Evolutionary conservation across 2,113 vertebrate genomes (phyloP).

Genomic region (Zosterops hypoxanthus): DNA sequence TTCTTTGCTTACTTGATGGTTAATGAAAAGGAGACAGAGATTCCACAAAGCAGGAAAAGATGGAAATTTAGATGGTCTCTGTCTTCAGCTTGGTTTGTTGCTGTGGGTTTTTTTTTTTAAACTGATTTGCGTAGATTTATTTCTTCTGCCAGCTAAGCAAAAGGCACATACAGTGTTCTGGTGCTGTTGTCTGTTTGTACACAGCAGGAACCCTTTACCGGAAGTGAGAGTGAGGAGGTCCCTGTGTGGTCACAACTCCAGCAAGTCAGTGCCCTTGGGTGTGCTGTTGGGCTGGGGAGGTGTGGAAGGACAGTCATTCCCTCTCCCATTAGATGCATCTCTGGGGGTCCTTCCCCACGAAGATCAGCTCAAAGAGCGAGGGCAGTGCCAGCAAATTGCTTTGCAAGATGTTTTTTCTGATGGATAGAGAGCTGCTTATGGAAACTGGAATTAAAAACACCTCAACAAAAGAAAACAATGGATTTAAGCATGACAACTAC

Average conservation of each 20-base stretch:
- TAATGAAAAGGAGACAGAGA: not conserved
- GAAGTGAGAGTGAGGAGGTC: not conserved
- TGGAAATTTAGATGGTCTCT: not conserved
- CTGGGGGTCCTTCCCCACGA: not conserved
- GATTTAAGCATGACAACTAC: not conserved
- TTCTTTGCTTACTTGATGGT: not conserved
- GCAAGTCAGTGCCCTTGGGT: not conserved
- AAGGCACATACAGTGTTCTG: not conserved
- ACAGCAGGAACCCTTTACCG: not conserved
- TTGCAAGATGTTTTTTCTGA: not conserved
- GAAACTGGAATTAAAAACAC: not conserved
- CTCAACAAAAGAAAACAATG: not conserved
- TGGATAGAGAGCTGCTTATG: not conserved
- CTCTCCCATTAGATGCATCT: not conserved
- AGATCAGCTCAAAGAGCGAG: not conserved
- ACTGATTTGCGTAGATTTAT: not conserved
- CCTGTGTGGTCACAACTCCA: not conserved
- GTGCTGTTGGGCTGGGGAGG: accelerated
- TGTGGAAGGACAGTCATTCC: not conserved
- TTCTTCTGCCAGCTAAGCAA: not conserved
- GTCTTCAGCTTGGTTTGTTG: not conserved
- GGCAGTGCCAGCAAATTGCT: not conserved
- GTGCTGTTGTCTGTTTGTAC: not conserved
- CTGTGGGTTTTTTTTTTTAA: not conserved
- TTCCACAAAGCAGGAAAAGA: not conserved